A percentile compares a stretch with the other conserved stretches of the same genome.
These are phyloP conservation scores for Listronotus bonariensis DNA, from an alignment of 1,140 invertebrate genomes.

Conservation along the genomic window DNA sequence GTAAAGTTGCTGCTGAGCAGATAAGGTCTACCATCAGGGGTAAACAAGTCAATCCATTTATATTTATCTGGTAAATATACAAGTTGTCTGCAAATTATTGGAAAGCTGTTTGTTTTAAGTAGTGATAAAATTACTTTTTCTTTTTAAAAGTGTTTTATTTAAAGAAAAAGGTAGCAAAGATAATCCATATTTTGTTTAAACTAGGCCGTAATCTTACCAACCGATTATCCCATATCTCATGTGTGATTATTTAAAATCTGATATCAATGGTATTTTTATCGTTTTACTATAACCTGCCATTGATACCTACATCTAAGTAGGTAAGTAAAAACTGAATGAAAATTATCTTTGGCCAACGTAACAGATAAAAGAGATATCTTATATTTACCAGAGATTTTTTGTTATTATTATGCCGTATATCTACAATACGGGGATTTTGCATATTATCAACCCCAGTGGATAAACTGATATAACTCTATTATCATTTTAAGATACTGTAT, in stretches of 20 bases:
- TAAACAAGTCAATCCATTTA: too few relatives aligned
- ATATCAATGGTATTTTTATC: too few relatives aligned
- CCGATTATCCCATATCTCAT: too few relatives aligned
- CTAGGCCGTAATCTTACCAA: not conserved
- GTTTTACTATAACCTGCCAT: too few relatives aligned
- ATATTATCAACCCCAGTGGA: conserved; percentile 34
- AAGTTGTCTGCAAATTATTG: too few relatives aligned
- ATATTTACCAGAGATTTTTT: conserved; percentile 34
- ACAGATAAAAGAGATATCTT: conserved; percentile 34
- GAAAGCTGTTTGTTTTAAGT: too few relatives aligned
- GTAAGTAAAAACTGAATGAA: conserved; percentile 10
- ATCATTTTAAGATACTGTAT: conserved; percentile 28
- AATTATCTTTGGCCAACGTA: conserved; percentile 30
- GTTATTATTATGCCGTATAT: conserved; percentile 22
- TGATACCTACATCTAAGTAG: not conserved
- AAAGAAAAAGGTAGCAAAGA: not conserved
- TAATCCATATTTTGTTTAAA: conserved; percentile 6
- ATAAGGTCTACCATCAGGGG: too few relatives aligned
- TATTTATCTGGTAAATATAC: too few relatives aligned
- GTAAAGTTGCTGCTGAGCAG: too few relatives aligned
- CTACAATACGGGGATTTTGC: conserved; percentile 20
- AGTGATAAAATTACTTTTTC: too few relatives aligned
- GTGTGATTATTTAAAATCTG: too few relatives aligned
- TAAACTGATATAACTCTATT: conserved; percentile 28
- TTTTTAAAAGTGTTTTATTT: conserved; percentile 2